These are phyloP conservation scores for Lasioglossum oenotherae DNA, from an alignment of 2,888 invertebrate genomes.

Conservation along the genomic window DNA sequence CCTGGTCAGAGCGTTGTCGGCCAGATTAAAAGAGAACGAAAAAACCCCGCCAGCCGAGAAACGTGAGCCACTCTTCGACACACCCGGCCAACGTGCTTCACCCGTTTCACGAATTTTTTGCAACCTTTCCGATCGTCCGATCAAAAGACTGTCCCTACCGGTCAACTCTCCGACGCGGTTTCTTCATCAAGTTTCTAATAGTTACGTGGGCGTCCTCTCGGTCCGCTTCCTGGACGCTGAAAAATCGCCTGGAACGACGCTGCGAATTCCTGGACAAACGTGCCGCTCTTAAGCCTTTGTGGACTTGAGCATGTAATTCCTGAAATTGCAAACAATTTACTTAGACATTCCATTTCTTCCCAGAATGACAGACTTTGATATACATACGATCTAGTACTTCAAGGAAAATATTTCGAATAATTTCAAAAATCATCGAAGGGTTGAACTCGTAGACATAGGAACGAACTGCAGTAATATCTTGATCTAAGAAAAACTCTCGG, in stretches of 20 bases:
- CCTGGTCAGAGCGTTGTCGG: constrained; percentile 76
- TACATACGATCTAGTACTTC: too few species aligned
- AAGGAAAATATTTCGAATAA: too few species aligned
- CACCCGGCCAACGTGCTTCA: constrained; percentile 14
- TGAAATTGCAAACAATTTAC: too few species aligned
- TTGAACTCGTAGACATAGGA: too few species aligned
- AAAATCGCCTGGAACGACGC: not conserved
- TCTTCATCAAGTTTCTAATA: constrained; percentile 28
- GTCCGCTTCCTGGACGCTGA: not conserved
- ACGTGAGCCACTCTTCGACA: constrained; percentile 64
- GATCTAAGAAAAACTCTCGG: too few species aligned
- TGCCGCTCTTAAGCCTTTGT: not conserved
- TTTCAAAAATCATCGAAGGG: too few species aligned
- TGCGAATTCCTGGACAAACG: not conserved
- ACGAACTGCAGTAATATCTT: too few species aligned
- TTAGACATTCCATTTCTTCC: not conserved
- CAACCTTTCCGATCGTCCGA: constrained; percentile 61
- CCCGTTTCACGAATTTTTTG: constrained; percentile 64
- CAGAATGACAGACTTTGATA: not conserved
- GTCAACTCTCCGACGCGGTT: constrained; percentile 19
- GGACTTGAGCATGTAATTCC: too few species aligned
- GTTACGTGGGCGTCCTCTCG: not conserved
- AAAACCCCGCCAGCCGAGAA: constrained; percentile 49
- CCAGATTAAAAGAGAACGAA: constrained; percentile 59
- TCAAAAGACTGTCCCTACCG: constrained; percentile 43